Percentiles rank a stretch among this genome's conserved stretches.
Conservation (phyloP, 2,113 vertebrate genomes). For the Gymnarchus niloticus region DNA sequence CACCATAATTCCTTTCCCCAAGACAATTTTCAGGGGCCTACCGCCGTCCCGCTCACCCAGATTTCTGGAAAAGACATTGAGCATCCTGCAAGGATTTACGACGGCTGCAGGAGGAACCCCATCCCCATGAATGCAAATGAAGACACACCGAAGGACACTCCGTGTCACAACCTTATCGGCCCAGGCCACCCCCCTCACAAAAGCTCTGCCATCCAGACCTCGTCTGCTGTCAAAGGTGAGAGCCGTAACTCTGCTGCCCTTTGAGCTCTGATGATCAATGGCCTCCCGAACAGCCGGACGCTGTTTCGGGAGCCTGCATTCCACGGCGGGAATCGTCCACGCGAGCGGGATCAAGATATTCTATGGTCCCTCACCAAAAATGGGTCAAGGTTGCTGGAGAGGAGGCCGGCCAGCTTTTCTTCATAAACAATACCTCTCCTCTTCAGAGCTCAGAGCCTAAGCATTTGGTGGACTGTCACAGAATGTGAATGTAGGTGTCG, state of each 20-base stretch:
- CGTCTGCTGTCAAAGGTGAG: constrained; percentile 35
- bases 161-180: background rate
- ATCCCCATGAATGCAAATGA: background rate
- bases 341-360: constrained; percentile 27
- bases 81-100: background rate
- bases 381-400: background rate
- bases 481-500: background rate
- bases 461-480: background rate
- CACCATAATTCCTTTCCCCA: too few species aligned
- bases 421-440: background rate
- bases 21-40: background rate
- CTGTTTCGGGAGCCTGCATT: constrained; percentile 30
- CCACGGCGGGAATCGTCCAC: constrained; percentile 28
- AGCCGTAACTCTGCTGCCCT: constrained; percentile 28
- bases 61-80: constrained; percentile 9
- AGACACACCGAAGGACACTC: background rate
- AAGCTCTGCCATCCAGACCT: background rate
- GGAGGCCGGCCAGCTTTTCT: background rate
- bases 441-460: constrained; percentile 1
- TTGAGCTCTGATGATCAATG: constrained; percentile 41
- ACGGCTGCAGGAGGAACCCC: background rate
- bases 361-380: constrained; percentile 8
- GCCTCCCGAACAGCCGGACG: constrained; percentile 25
- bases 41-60: background rate
- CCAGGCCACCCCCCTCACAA: constrained; percentile 25